These are phyloP conservation scores for Ditula angustiorana DNA, from an alignment of 2,888 invertebrate species.

Conservation along the genomic window DNA sequence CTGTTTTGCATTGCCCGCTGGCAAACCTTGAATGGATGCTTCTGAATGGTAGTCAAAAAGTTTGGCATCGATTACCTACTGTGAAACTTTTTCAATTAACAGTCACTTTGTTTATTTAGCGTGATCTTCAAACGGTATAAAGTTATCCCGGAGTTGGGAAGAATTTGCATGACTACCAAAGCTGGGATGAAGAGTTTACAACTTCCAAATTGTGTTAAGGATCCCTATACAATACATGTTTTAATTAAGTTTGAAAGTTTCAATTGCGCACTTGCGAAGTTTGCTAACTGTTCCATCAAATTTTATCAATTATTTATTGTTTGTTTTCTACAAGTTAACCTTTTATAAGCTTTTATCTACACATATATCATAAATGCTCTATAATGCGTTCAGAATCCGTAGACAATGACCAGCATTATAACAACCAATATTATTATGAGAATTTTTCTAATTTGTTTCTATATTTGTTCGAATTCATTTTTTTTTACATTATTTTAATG, in stretches of 20 bases:
- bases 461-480: too few relatives aligned
- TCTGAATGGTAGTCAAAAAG: background rate
- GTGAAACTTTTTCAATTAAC: conserved; percentile 33
- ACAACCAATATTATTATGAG: too few relatives aligned
- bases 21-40: background rate
- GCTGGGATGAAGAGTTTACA: conserved; percentile 20
- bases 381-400: too few relatives aligned
- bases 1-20: background rate
- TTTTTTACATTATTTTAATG: too few relatives aligned
- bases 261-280: conserved; percentile 17
- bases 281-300: background rate
- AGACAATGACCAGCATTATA: too few relatives aligned
- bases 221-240: conserved; percentile 26
- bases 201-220: conserved; percentile 28
- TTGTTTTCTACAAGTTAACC: too few relatives aligned
- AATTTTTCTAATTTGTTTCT: too few relatives aligned
- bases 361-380: too few relatives aligned
- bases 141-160: conserved; percentile 25
- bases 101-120: conserved; percentile 12
- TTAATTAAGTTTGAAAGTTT: conserved; percentile 24
- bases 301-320: background rate
- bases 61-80: background rate
- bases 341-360: too few relatives aligned
- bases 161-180: conserved; percentile 29
- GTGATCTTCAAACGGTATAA: conserved; percentile 28